These are phyloP conservation scores for Pseudomyrmex flavicornis DNA, from an alignment of 1,140 invertebrate species.

Conservation along the genomic window DNA sequence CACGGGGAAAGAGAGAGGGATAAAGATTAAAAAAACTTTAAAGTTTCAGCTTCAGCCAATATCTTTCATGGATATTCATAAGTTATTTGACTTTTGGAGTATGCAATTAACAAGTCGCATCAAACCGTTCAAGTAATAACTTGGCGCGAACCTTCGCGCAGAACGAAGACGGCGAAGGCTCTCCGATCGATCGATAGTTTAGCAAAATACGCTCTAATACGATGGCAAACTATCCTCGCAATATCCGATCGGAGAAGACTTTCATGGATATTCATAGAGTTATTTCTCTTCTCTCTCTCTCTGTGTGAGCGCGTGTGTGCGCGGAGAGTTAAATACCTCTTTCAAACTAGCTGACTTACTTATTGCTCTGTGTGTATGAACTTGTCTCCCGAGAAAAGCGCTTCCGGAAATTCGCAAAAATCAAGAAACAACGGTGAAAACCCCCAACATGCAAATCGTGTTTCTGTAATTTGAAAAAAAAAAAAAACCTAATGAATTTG, in stretches of 20 bases:
- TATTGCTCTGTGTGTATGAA: not conserved
- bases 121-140: conserved; percentile 49
- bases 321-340: conserved; percentile 18
- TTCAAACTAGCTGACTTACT: conserved; percentile 6
- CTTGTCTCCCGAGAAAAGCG: not conserved
- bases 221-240: conserved; percentile 49
- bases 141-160: conserved; percentile 13
- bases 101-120: conserved; percentile 57
- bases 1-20: not conserved
- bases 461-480: not conserved
- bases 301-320: too few species aligned
- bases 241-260: conserved; percentile 48
- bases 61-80: conserved; percentile 57
- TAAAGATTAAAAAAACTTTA: conserved; percentile 35
- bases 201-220: conserved; percentile 54
- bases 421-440: conserved; percentile 3
- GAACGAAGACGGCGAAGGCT: conserved; percentile 4
- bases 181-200: conserved; percentile 50
- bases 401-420: conserved; percentile 25
- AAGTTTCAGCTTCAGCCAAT: conserved; percentile 28
- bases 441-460: not conserved
- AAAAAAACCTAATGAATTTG: not conserved
- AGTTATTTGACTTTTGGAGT: conserved; percentile 58
- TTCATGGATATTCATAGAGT: conserved; percentile 50
- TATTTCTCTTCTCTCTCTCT: conserved; percentile 16